Percentiles rank a stretch among this genome's conserved stretches.
Evolutionary conservation across 2,113 vertebrate genomes (phyloP).

Genomic region (Donacobius atricapilla): DNA sequence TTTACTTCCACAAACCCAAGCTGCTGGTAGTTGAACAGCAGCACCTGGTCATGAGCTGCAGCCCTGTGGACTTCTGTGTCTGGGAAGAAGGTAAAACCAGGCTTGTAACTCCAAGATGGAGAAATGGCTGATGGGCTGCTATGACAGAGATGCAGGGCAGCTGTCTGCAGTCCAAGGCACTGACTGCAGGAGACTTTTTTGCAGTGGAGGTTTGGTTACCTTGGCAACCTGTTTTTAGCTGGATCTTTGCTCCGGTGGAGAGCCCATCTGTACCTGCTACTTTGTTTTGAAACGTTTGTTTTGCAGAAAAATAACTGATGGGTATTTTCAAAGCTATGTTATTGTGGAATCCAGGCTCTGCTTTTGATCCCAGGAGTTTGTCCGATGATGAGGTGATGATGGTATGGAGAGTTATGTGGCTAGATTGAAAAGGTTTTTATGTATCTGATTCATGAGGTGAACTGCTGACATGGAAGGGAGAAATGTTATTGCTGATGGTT

Average conservation of each 20-base stretch:
- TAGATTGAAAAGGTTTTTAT: background rate
- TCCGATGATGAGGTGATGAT: background rate
- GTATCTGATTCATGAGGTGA: background rate
- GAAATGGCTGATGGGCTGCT: background rate
- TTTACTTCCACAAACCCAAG: background rate
- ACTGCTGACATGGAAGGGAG: background rate
- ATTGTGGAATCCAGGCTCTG: background rate
- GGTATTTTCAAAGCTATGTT: background rate
- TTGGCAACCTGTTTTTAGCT: conserved; percentile 61
- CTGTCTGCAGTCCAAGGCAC: conserved; percentile 10
- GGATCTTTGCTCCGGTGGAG: conserved; percentile 8
- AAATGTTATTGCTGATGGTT: background rate
- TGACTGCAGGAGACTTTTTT: conserved; percentile 5
- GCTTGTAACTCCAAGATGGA: background rate
- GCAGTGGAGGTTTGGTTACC: conserved; percentile 57
- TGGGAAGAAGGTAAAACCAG: background rate
- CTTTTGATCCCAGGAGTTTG: background rate
- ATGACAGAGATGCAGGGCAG: background rate
- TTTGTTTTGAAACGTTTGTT: background rate
- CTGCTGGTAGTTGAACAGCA: background rate
- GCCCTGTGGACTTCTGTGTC: background rate
- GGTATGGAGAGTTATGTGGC: background rate
- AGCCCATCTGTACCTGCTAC: conserved; percentile 41
- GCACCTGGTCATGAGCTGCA: background rate
- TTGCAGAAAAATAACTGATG: background rate